Percentiles rank a stretch among this genome's conserved stretches.
phyloP scores from a whole-genome alignment of 1,140 invertebrate species.

The Archivesica marissinica region DNA sequence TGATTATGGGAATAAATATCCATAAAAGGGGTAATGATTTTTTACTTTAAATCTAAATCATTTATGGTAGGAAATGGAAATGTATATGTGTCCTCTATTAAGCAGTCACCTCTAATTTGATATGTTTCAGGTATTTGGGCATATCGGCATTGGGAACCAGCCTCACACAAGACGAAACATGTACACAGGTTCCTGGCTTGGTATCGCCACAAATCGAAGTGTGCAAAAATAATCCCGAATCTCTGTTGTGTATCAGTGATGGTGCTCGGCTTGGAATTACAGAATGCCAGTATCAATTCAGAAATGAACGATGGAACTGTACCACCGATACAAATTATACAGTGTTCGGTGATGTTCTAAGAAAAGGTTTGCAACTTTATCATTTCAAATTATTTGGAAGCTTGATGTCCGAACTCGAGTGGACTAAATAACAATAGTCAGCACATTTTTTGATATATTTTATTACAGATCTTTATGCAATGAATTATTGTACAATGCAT shows the following conservation, averaged over 20 bases:
- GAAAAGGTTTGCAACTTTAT: constrained; percentile 92
- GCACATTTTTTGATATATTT: too few species aligned
- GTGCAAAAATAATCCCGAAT: constrained; percentile 79
- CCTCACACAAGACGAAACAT: constrained; percentile 79
- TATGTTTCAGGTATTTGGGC: constrained; percentile 85
- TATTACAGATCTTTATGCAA: too few species aligned
- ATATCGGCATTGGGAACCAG: constrained; percentile 83
- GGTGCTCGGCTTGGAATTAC: constrained; percentile 80
- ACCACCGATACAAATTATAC: constrained; percentile 72
- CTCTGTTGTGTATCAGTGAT: constrained; percentile 79
- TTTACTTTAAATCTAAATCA: not conserved
- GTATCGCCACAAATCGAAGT: constrained; percentile 78
- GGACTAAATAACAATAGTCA: too few species aligned
- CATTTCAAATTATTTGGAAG: too few species aligned
- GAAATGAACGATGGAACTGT: constrained; percentile 83
- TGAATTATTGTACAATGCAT: too few species aligned
- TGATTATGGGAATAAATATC: not conserved
- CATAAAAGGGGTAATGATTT: not conserved
- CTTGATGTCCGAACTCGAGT: too few species aligned
- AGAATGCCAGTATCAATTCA: constrained; percentile 82
- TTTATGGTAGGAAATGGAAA: not conserved
- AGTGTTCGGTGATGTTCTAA: constrained; percentile 92
- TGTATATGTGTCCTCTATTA: too few species aligned
- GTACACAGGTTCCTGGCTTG: constrained; percentile 85
- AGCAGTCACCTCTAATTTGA: constrained; percentile 7